Evolutionary conservation across 2,113 vertebrate species (phyloP).

Genomic region (Melierax canorus): DNA sequence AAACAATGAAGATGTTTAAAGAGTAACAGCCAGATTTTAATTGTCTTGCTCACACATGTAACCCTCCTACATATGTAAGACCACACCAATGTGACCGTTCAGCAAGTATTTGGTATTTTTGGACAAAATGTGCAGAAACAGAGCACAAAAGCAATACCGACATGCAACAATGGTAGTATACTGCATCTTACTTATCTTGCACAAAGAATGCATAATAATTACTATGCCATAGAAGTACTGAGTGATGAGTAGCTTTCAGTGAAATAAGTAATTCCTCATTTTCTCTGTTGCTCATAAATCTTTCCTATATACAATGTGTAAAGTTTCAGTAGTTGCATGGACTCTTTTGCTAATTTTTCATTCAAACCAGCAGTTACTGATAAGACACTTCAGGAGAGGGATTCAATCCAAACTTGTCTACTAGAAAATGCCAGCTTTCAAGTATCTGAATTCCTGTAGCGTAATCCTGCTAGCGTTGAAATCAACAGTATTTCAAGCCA

Average conservation of each 20-base stretch:
- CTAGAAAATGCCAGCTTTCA: background rate
- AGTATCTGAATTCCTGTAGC: background rate
- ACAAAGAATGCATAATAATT: background rate
- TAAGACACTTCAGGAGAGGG: background rate
- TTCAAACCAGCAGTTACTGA: background rate
- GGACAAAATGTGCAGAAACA: background rate
- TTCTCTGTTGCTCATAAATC: background rate
- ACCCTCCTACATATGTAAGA: background rate
- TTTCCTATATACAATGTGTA: background rate
- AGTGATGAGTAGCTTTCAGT: background rate
- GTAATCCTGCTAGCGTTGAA: background rate
- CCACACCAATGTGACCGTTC: background rate
- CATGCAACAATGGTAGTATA: background rate
- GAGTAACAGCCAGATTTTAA: background rate
- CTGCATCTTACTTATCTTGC: background rate
- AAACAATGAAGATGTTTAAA: background rate
- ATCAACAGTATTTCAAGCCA: background rate
- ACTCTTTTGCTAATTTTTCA: background rate
- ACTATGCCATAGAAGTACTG: background rate
- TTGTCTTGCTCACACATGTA: background rate
- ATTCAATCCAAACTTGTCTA: background rate
- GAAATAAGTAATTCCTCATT: background rate
- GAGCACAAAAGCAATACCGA: background rate
- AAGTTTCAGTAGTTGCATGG: background rate
- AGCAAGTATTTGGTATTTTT: background rate